Conservation (phyloP, 2,113 vertebrate species). For the Lanius ludovicianus region DNA sequence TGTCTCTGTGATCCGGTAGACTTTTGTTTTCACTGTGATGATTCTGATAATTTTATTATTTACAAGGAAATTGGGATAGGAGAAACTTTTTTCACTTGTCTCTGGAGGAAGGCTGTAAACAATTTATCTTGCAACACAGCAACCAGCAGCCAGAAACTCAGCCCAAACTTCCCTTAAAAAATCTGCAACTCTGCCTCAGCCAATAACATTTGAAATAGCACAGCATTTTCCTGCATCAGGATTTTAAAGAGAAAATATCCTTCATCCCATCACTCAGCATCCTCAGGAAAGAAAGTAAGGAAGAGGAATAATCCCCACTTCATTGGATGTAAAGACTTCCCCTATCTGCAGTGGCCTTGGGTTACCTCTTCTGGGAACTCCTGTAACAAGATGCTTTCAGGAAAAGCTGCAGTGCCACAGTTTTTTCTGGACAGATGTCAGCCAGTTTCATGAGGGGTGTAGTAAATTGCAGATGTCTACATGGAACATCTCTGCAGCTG, state of each 20-base stretch:
- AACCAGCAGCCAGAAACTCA: neutral
- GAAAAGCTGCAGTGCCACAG: neutral
- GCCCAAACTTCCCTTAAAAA: neutral
- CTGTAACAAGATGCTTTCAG: neutral
- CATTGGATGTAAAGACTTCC: neutral
- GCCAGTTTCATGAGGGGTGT: fast-evolving
- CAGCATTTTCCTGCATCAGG: neutral
- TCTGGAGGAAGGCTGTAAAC: neutral
- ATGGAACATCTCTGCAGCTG: neutral
- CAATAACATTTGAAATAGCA: neutral
- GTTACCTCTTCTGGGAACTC: neutral
- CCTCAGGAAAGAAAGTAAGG: neutral
- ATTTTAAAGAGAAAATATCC: neutral
- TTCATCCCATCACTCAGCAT: neutral
- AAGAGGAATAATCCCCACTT: neutral
- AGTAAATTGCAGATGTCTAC: neutral
- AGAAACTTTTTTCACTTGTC: neutral
- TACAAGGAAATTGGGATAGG: neutral
- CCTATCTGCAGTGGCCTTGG: neutral
- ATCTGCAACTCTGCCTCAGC: neutral
- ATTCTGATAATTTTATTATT: neutral
- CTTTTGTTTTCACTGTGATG: neutral
- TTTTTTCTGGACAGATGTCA: neutral
- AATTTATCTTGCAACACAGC: neutral
- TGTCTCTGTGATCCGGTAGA: neutral